Evolutionary conservation across 2,797 vertebrate species (phyloP), one percentile per base, ranked within the genome.

Genomic region (Eulemur mongoz): DNA sequence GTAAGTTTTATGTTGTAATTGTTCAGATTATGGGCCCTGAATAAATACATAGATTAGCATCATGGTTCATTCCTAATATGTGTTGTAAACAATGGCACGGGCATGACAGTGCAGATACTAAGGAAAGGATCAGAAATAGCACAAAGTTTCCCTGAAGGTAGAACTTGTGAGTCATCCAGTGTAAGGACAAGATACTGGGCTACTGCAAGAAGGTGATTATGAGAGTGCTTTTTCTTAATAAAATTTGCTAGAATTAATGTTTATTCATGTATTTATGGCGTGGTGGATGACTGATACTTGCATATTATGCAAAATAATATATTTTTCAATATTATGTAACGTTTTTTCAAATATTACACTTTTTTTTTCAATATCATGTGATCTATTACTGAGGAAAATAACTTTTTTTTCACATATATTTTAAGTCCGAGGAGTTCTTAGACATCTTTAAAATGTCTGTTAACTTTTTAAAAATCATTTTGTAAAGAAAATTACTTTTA

Each of bases 21-120:
- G 72, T 95, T 83, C 63, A 35, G 9, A 6, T 69, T 92, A 40
- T 45, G 92, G 57, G 5, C 11, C 32, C 80, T 63, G 6, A 91
- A 48, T 78, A 81, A 73, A 12, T 72, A 23, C 22, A 17, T 50
- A 45, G 18, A 67, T 45, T 65, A 65, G 27, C 59, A 35, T 43
- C 73, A 1, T 65, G 48, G 35, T 18, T 69, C 22, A 15, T 89
- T 79, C 10, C 30, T 78, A 59, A 6, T 50, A 38, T 30, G 32
- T 89, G 78, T 61, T 72, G 18, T 65, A 25, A 78, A 78, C 86
- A 45, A 2, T 86, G 65, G 23, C 81, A 38, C 15, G 2, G 61
- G 15, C 83, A 48, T 95, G 96, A 95, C 93, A 94, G 70, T 97
- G 92, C 96, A 96, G 23, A 75, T 95, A 78, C 59, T 82, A 69